These are phyloP conservation scores for Formica aserva DNA, from an alignment of 2,888 invertebrate species.

Conservation along the genomic window DNA sequence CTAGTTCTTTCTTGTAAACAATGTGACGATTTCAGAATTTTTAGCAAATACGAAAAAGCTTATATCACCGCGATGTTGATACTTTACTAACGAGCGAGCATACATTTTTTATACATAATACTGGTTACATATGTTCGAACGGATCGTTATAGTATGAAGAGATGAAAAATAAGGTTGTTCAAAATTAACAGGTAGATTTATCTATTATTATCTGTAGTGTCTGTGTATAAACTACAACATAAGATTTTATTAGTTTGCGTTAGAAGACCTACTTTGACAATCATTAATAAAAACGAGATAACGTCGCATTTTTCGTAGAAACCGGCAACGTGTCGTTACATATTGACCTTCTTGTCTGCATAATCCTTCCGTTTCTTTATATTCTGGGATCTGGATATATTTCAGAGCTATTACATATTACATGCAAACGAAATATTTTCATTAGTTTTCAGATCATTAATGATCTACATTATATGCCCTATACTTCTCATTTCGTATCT, in stretches of 20 bases:
- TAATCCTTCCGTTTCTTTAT: neutral
- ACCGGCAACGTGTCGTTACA: neutral
- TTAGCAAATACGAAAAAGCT: neutral
- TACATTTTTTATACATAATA: neutral
- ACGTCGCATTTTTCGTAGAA: neutral
- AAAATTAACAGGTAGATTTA: slow-evolving; percentile 2
- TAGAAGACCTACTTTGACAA: neutral
- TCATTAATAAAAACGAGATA: slow-evolving; percentile 21
- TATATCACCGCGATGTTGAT: neutral
- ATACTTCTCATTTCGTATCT: slow-evolving; percentile 17
- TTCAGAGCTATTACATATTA: neutral
- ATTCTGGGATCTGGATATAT: neutral
- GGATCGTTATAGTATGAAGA: neutral
- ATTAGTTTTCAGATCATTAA: slow-evolving; percentile 11
- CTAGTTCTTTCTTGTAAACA: neutral
- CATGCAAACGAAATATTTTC: neutral
- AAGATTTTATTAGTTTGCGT: neutral
- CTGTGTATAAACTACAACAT: neutral
- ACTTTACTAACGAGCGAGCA: neutral
- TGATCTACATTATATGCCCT: neutral
- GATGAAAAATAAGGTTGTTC: neutral
- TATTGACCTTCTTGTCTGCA: neutral
- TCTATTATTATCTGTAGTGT: neutral
- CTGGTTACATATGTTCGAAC: neutral
- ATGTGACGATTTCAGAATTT: neutral